Evolutionary conservation across 2,888 invertebrate species (phyloP).

Genomic region (Mactromeris polynyma): DNA sequence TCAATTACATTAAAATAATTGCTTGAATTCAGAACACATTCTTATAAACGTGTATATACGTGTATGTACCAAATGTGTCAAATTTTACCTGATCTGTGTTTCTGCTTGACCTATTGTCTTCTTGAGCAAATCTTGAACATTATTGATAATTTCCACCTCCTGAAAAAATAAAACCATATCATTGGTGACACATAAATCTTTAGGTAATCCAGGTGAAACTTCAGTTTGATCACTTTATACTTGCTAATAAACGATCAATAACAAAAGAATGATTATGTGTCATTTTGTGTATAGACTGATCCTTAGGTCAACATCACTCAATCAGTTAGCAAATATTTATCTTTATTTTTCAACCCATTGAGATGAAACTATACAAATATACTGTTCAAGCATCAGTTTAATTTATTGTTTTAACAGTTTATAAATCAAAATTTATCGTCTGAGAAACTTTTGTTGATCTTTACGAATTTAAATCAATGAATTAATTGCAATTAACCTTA

Average conservation of each 20-base stretch:
- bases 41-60: not conserved
- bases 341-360: not conserved
- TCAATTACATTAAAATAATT: too few relatives aligned
- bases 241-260: not conserved
- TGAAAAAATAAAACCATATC: slow-evolving; percentile 68
- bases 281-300: not conserved
- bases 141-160: slow-evolving; percentile 88
- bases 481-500: too few relatives aligned
- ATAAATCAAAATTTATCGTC: too few relatives aligned
- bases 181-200: not conserved
- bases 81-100: slow-evolving; percentile 85
- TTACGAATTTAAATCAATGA: too few relatives aligned
- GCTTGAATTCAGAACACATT: not conserved
- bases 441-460: too few relatives aligned
- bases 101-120: slow-evolving; percentile 87
- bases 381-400: too few relatives aligned
- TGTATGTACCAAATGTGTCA: not conserved
- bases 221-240: not conserved
- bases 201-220: not conserved
- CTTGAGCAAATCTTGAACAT: slow-evolving; percentile 87
- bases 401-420: too few relatives aligned
- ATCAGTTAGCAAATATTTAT: slow-evolving; percentile 3
- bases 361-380: not conserved
- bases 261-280: not conserved
- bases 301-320: not conserved